A percentile compares a stretch with the other conserved stretches of the same genome.
phyloP scores from a whole-genome alignment of 2,113 vertebrate genomes.

The Laticauda laticaudata region DNA sequence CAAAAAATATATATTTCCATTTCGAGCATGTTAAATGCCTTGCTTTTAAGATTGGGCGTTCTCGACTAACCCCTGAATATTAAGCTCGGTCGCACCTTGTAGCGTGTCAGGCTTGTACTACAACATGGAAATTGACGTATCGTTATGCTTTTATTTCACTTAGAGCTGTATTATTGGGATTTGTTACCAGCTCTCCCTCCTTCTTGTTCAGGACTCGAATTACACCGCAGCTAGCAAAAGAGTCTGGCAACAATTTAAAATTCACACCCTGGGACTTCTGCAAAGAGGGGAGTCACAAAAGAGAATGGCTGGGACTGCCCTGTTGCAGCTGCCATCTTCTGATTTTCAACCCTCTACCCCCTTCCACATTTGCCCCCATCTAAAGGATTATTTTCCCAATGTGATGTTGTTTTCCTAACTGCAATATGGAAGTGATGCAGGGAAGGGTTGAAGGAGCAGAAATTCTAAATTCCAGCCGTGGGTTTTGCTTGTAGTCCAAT shows the following conservation, averaged over 20 bases:
- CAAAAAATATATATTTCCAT: conserved; percentile 40
- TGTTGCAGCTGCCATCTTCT: neutral
- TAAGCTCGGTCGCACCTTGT: conserved; percentile 5
- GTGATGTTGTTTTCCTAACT: neutral
- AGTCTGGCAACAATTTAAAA: neutral
- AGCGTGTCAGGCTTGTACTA: conserved; percentile 18
- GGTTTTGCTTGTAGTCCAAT: neutral
- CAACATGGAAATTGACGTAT: conserved; percentile 2
- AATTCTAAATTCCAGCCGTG: neutral
- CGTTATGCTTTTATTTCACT: neutral
- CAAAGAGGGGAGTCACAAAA: neutral
- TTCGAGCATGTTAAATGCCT: conserved; percentile 35
- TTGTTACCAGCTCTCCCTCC: neutral
- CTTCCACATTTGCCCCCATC: neutral
- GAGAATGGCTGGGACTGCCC: neutral
- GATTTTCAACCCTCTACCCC: neutral
- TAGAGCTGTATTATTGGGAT: neutral
- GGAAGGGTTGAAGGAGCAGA: neutral
- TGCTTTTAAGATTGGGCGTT: conserved; percentile 14
- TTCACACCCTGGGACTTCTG: neutral
- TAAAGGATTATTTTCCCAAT: neutral
- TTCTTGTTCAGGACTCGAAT: neutral
- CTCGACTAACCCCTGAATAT: neutral
- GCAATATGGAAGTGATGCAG: neutral
- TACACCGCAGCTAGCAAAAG: neutral